Percentiles rank a stretch among this genome's conserved stretches.
Evolutionary conservation across 1,140 invertebrate genomes (phyloP).

Genomic region (Drosophila tristis): DNA sequence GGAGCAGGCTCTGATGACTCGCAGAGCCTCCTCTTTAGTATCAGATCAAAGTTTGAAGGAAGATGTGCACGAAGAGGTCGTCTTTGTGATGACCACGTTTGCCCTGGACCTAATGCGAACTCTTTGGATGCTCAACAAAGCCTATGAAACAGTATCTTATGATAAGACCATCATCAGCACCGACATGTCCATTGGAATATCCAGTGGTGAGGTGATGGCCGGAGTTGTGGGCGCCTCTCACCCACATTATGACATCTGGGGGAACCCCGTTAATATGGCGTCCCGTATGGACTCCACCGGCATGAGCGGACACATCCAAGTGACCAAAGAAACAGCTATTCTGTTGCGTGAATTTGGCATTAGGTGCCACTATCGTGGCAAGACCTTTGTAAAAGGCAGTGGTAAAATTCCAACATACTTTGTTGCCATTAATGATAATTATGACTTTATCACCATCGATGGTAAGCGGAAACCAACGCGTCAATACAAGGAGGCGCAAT

Average conservation of each 20-base stretch:
- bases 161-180: slow-evolving; percentile 17
- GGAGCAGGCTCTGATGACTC: neutral
- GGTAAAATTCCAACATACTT: slow-evolving; percentile 40
- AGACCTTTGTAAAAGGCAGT: slow-evolving; percentile 34
- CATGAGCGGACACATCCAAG: slow-evolving; percentile 90
- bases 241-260: slow-evolving; percentile 94
- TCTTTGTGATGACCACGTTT: slow-evolving; percentile 53
- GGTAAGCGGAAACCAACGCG: neutral
- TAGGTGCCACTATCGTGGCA: slow-evolving; percentile 17
- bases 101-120: slow-evolving; percentile 63
- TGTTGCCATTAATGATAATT: slow-evolving; percentile 18
- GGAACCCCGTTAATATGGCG: slow-evolving; percentile 96
- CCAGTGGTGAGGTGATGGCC: slow-evolving; percentile 92
- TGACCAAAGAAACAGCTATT: slow-evolving; percentile 89
- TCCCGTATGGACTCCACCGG: slow-evolving; percentile 95
- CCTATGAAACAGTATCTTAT: slow-evolving; percentile 8
- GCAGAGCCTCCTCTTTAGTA: neutral
- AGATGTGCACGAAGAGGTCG: slow-evolving; percentile 34
- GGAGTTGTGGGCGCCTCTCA: slow-evolving; percentile 95
- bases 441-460: neutral
- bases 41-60: neutral
- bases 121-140: slow-evolving; percentile 34
- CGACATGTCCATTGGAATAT: slow-evolving; percentile 86
- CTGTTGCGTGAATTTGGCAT: slow-evolving; percentile 85
- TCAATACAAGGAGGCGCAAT: neutral